Evolutionary conservation across 2,113 vertebrate genomes (phyloP), one percentile per base, ranked within the genome.

Genomic region (Anseranas semipalmata): DNA sequence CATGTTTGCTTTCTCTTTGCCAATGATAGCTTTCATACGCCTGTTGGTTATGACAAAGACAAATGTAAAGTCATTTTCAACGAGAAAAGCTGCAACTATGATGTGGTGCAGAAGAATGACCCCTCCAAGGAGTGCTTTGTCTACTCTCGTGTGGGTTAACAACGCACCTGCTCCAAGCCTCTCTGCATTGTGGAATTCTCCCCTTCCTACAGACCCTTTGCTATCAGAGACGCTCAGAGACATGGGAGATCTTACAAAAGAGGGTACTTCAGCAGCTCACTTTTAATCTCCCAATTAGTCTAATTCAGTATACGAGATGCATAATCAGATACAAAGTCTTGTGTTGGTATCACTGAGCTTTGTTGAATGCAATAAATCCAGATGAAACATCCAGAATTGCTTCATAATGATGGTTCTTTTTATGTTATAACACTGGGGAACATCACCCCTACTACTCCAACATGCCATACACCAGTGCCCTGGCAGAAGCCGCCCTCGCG

Each of bases 21-120:
- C 78, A 37, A 63, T 56, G 33, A 27, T 73, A 96, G 93, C 28
- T 92, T 22, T 50, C 4, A 3, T 21, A 68, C 9, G 30, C 74
- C 93, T 21, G 0, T 0, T 8, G 0, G 0, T 33, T 96, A 50
- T 0, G 71, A 97, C 65, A 20, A 33, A 16, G 3, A 93, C 25
- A 70, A 39, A 3, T 97, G 97, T 25, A 27, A 75, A 83, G 3
- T 52, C 0, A 0, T 94, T 63, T 85, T 96, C 32, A 79, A 95
- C 70, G 17, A 46, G 28, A 0, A 85, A 33, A 21, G 0, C 10
- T 97, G 96, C 35, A 2, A 74, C 75, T 94, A 92, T 24, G 50
- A 94, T 0, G 50, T 96, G 32, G 62, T 96, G 24, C 12, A 30
- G 55, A 97, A 80, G 53, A 27, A 39, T 0, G 46, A 97, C 33